Base-by-base conservation (phyloP, 2,113 vertebrate genomes). In the Cacatua alba region DNA sequence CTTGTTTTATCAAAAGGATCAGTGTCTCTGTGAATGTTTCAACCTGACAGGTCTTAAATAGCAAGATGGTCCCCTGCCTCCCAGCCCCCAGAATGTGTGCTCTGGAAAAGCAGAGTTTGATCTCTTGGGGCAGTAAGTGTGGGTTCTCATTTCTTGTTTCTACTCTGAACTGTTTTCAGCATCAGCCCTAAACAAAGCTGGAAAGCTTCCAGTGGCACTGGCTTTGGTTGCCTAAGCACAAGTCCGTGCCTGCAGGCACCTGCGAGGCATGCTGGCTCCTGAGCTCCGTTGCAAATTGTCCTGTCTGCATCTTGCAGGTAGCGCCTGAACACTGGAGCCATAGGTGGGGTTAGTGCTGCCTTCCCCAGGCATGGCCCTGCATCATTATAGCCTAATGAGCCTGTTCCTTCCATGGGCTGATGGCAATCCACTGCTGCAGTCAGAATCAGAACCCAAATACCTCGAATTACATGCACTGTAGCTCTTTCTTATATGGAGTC, bases 1-100 rank as follows among this genome's bases (percentile, higher is more conserved):
- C 96, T 98, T 97, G 97, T 97, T 98, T 98, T 98, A 99, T 99
- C 99, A 98, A 98, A 99, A 98, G 99, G 98, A 99, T 99, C 98
- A 99, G 97, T 98, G 98, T 97, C 97, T 97, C 72, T 75, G 97
- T 97, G 98, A 99, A 98, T 98, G 98, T 97, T 97, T 97, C 97
- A 97, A 98, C 95, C 94, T 98, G 98, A 99, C 99, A 99, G 98
- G 94, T 98, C 98, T 98, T 98, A 98, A 98, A 97, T 97, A 97
- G 98, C 95, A 97, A 98, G 97, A 96, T 97, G 74, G 96, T 95
- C 97, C 96, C 72, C 65, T 89, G 87, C 63, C 52, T 95, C 91
- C 95, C 93, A 92, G 74, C 82, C 81, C 90, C 72, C 68, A 91
- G 35, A 76, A 91, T 67, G 75, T 69, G 62, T n/a, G 43, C 78